A percentile compares a stretch with the other conserved stretches of the same genome.
These are phyloP conservation scores for Periplaneta americana DNA, from an alignment of 1,140 invertebrate genomes.

Conservation along the genomic window DNA sequence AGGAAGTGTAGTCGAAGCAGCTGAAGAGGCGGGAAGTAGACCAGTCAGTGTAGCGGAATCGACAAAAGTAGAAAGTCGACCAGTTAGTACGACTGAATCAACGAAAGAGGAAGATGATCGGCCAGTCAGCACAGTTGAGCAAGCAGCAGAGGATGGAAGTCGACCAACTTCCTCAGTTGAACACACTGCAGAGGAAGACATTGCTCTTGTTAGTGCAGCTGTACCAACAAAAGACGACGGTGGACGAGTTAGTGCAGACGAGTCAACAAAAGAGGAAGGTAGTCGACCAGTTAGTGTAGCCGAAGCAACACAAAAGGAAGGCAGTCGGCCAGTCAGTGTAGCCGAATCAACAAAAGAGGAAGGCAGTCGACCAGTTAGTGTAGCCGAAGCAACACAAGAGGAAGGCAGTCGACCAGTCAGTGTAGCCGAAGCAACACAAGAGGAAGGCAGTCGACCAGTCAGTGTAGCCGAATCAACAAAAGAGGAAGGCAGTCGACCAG, in stretches of 20 bases:
- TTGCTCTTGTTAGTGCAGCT: conserved; percentile 15
- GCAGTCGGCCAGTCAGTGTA: not conserved
- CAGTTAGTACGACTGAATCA: not conserved
- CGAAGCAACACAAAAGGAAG: not conserved
- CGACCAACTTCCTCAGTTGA: not conserved
- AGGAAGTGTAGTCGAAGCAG: not conserved
- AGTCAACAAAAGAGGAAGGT: not conserved
- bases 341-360: not conserved
- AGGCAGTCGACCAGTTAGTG: not conserved
- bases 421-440: not conserved
- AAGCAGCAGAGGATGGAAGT: no score
- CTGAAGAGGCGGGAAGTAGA: not conserved
- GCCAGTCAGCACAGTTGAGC: not conserved
- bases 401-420: no score
- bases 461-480: not conserved
- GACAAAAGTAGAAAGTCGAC: not conserved
- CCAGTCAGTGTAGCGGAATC: not conserved
- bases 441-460: not conserved
- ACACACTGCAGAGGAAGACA: conserved; percentile 3
- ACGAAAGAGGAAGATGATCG: not conserved
- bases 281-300: not conserved
- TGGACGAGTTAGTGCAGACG: not conserved
- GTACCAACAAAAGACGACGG: no score
- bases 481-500: not conserved
- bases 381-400: not conserved